These are phyloP conservation scores for Papio anubis DNA, from an alignment of 2,113 vertebrate genomes.

Conservation along the genomic window DNA sequence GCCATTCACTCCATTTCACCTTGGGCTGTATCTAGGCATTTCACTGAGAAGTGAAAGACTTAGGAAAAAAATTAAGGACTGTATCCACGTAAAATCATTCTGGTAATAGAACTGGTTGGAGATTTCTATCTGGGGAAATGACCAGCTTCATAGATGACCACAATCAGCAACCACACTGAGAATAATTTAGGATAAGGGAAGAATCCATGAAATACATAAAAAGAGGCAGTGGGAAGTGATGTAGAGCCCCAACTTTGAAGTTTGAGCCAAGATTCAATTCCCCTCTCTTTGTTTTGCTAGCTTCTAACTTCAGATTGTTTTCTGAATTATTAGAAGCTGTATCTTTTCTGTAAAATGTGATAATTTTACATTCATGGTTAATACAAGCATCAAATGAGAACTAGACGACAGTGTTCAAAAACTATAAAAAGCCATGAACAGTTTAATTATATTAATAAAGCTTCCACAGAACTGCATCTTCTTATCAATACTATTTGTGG, in stretches of 20 bases:
- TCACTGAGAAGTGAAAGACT: neutral
- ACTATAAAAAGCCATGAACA: neutral
- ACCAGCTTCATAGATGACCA: neutral
- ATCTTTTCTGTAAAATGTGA: neutral
- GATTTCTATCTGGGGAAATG: neutral
- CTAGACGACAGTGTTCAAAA: neutral
- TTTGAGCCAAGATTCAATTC: neutral
- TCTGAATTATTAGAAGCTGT: neutral
- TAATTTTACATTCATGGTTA: neutral
- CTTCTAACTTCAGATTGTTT: neutral
- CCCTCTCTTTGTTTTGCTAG: neutral
- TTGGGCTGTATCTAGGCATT: neutral
- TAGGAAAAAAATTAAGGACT: neutral
- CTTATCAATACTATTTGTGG: constrained; percentile 31
- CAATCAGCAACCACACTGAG: neutral
- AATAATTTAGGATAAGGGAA: neutral
- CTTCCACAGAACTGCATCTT: constrained; percentile 21
- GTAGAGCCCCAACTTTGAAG: neutral
- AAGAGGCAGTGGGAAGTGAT: neutral
- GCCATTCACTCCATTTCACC: neutral
- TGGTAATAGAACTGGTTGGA: neutral
- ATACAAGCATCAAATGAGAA: neutral
- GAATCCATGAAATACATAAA: neutral
- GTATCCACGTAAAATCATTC: neutral
- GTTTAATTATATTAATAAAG: neutral